A percentile compares a stretch with the other conserved stretches of the same genome.
These are phyloP conservation scores for Choreutis nemorana DNA, from an alignment of 2,888 invertebrate genomes.

Conservation along the genomic window DNA sequence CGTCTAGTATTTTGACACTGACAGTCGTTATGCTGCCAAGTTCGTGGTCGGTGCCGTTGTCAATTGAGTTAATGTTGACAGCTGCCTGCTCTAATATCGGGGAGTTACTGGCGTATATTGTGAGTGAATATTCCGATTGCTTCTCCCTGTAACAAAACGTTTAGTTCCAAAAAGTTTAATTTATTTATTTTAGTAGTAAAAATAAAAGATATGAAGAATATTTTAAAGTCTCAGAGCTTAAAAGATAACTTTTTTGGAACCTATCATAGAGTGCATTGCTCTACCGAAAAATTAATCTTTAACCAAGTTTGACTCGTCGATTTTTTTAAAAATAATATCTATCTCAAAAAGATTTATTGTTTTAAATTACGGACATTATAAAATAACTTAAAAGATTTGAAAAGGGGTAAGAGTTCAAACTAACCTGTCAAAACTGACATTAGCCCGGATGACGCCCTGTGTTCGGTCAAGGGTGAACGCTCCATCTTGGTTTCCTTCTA, in stretches of 20 bases:
- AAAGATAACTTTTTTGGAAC: too few species aligned
- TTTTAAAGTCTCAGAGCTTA: too few species aligned
- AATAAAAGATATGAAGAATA: too few species aligned
- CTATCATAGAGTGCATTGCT: too few species aligned
- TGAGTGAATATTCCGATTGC: conserved; percentile 75
- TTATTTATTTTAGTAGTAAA: not conserved
- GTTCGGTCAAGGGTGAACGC: conserved; percentile 82
- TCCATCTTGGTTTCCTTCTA: conserved; percentile 79
- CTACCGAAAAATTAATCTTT: too few species aligned
- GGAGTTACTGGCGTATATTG: conserved; percentile 85
- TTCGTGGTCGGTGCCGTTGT: conserved; percentile 61
- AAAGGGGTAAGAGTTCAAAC: not conserved
- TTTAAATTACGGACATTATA: too few species aligned
- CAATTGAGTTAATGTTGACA: conserved; percentile 39
- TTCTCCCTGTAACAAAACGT: conserved; percentile 66
- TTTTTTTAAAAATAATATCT: too few species aligned
- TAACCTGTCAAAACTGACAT: conserved; percentile 78
- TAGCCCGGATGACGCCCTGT: conserved; percentile 81
- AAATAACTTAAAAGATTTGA: too few species aligned
- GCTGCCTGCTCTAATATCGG: conserved; percentile 71
- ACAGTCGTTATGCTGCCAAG: conserved; percentile 76
- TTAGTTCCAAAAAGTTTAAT: not conserved
- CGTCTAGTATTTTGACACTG: conserved; percentile 76
- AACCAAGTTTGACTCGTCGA: too few species aligned
- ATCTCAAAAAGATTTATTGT: too few species aligned